A percentile compares a stretch with the other conserved stretches of the same genome.
These are phyloP conservation scores for Drosophila nr. perissopoda DNA, from an alignment of 2,888 invertebrate species.

Conservation along the genomic window DNA sequence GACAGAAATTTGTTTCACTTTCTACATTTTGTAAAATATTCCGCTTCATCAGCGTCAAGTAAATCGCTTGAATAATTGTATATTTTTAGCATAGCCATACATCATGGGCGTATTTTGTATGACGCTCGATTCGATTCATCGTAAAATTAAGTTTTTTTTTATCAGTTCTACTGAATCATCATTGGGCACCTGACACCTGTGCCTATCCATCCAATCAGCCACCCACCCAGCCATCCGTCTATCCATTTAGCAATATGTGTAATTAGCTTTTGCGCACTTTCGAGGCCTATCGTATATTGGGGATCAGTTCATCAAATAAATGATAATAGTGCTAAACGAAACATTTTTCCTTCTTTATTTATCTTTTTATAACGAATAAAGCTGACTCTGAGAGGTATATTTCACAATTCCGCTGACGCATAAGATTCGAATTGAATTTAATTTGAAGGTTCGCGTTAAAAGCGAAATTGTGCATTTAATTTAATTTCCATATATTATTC, in stretches of 20 bases:
- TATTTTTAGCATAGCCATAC: background rate
- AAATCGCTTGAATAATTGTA: too few species aligned
- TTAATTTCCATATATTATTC: background rate
- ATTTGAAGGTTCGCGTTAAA: background rate
- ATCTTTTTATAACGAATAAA: background rate
- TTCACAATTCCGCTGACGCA: constrained; percentile 5
- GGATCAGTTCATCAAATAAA: constrained; percentile 9
- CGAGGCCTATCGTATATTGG: constrained; percentile 12
- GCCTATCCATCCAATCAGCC: background rate
- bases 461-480: background rate
- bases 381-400: constrained; percentile 2
- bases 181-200: constrained; percentile 29
- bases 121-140: background rate
- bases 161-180: constrained; percentile 30
- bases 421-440: background rate
- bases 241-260: background rate
- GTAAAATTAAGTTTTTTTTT: background rate
- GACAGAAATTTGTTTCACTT: background rate
- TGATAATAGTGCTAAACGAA: constrained; percentile 40
- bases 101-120: background rate
- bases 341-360: background rate
- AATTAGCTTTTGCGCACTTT: constrained; percentile 11
- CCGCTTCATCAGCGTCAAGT: background rate
- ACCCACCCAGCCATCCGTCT: background rate
- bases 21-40: background rate